Base-by-base conservation (phyloP, 2,113 vertebrate species). In the Polyodon spathula region DNA sequence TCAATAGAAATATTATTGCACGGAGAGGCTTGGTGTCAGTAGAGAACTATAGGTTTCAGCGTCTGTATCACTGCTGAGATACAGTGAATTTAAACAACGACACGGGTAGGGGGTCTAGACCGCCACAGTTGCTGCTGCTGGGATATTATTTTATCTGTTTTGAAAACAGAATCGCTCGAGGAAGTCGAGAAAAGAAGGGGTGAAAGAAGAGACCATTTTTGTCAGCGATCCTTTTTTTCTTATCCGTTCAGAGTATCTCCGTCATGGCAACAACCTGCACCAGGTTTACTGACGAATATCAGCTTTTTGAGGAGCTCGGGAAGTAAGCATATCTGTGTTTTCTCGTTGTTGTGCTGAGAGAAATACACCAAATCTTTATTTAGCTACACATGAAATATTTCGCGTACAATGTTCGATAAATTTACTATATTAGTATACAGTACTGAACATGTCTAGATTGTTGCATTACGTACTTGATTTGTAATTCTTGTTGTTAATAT, bases 251-350 rank as follows among this genome's bases (percentile, higher is more conserved):
- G 64, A 46, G 51, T 57, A 64, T 57, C 68, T 66, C 58, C 27
- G 1, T 65, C 66, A 95, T 95, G 92, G 93, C 93, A 71, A 87
- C 92, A 51, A 85, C 93, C 84, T 97, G 94, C 86, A 97, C 94
- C 77, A 85, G 94, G 66, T 97, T 97, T 73, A 96, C 93, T 51
- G 93, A 97, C 70, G 94, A 97, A 81, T 97, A 96, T 64, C 93
- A 97, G 89, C 93, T 97, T 58, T 95, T 93, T 80, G 94, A 97
- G 80, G 94, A 97, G 90, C 93, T 96, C 65, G 94, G 94, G 62
- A 97, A 97, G 94, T 97, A 93, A 93, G 94, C 56, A 48, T 52
- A 46, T 60, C 62, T 60, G 48, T 44, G 41, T 15, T 53, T 59
- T 37, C 17, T 17, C 40, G 37, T 27, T 27, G 27, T 27, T 46